These are phyloP conservation scores for Tenodera sinensis DNA, from an alignment of 2,888 invertebrate genomes.

Conservation along the genomic window DNA sequence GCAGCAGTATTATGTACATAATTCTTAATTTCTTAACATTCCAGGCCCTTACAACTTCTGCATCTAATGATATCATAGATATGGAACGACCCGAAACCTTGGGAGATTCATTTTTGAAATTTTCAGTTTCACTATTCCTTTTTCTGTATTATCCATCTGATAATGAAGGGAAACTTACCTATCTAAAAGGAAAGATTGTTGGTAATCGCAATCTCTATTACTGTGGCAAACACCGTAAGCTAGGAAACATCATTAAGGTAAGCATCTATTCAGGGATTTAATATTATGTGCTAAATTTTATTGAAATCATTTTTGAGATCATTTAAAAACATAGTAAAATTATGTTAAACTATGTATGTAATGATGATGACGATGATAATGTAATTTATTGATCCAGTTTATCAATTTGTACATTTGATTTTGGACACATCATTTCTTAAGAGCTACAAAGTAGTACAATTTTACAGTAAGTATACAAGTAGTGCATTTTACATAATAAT, in stretches of 20 bases:
- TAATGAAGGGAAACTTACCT: constrained; percentile 76
- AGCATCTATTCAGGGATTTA: too few relatives aligned
- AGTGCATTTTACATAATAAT: too few relatives aligned
- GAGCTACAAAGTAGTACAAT: too few relatives aligned
- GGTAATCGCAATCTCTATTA: constrained; percentile 86
- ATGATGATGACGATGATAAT: too few relatives aligned
- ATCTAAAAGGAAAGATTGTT: constrained; percentile 65
- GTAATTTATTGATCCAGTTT: too few relatives aligned
- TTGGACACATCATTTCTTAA: too few relatives aligned
- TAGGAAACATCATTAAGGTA: constrained; percentile 59
- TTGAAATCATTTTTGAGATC: too few relatives aligned
- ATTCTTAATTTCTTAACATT: constrained; percentile 32
- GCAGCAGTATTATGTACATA: background rate
- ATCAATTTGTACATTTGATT: too few relatives aligned
- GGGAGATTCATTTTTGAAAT: constrained; percentile 87
- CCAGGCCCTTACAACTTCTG: constrained; percentile 67
- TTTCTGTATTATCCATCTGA: constrained; percentile 63
- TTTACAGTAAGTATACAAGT: too few relatives aligned
- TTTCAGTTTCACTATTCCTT: constrained; percentile 67
- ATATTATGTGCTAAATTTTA: too few relatives aligned
- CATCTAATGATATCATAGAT: constrained; percentile 70
- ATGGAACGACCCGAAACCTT: constrained; percentile 82
- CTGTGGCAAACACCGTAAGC: constrained; percentile 56
- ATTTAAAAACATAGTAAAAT: too few relatives aligned
- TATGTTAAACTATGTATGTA: too few relatives aligned